These are phyloP conservation scores for Leptosomus discolor DNA, from an alignment of 2,113 vertebrate genomes.

Conservation along the genomic window DNA sequence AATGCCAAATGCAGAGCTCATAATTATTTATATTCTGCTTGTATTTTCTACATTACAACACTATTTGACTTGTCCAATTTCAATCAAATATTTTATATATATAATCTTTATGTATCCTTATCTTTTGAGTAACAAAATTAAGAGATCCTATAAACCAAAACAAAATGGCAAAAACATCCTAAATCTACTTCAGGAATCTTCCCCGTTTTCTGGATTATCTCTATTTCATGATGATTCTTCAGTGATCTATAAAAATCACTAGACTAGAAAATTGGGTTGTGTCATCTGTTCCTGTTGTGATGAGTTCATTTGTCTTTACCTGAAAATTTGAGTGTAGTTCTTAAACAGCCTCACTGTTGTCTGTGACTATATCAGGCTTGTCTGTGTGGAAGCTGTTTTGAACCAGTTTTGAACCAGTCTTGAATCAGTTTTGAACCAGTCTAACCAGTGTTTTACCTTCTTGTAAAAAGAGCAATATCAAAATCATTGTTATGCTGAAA, in stretches of 20 bases:
- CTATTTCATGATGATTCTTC: conserved; percentile 1
- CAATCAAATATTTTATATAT: not conserved
- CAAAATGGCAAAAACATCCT: not conserved
- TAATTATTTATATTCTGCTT: not conserved
- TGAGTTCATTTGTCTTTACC: not conserved
- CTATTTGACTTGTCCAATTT: not conserved
- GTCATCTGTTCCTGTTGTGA: conserved; percentile 31
- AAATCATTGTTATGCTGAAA: not conserved
- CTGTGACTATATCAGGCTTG: not conserved
- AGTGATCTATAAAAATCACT: conserved; percentile 33
- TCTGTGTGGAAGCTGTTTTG: not conserved
- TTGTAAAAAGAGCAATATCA: not conserved
- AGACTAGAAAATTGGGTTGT: conserved; percentile 13
- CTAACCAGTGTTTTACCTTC: not conserved
- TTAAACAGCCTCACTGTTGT: not conserved
- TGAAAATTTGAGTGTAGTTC: not conserved
- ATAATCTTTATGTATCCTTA: not conserved
- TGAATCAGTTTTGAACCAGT: not conserved
- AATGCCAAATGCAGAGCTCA: not conserved
- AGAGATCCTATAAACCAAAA: not conserved
- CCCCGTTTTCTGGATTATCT: not conserved
- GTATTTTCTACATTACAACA: not conserved
- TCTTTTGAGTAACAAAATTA: not conserved
- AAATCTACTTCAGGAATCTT: not conserved
- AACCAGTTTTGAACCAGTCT: not conserved